Conservation (phyloP, 2,888 invertebrate species). For the Tetropium fuscum region DNA sequence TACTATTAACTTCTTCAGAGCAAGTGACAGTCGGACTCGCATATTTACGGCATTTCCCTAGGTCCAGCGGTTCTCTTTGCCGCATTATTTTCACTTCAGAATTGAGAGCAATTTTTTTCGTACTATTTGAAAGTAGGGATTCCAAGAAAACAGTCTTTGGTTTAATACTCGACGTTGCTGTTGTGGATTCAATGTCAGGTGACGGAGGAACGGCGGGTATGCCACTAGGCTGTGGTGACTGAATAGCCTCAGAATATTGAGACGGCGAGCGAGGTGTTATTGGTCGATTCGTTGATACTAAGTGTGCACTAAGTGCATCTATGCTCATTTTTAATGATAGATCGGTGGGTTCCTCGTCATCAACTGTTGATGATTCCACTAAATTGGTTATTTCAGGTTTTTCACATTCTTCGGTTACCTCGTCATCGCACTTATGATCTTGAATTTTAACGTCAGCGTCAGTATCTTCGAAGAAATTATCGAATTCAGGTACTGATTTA, state of each 20-base stretch:
- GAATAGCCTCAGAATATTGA: conserved; percentile 78
- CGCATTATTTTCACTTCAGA: conserved; percentile 68
- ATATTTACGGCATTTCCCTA: conserved; percentile 76
- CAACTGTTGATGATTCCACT: conserved; percentile 40
- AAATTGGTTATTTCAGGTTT: conserved; percentile 34
- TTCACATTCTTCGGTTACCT: conserved; percentile 31
- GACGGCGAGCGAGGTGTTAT: conserved; percentile 73
- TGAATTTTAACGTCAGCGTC: conserved; percentile 51
- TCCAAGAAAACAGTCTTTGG: conserved; percentile 72
- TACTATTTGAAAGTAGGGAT: conserved; percentile 72
- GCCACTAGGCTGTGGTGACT: conserved; percentile 80
- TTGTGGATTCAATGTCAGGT: conserved; percentile 73
- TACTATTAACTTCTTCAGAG: conserved; percentile 77
- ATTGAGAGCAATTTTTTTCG: conserved; percentile 70
- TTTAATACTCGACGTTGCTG: conserved; percentile 49
- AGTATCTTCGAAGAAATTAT: conserved; percentile 41
- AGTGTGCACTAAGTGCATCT: conserved; percentile 67
- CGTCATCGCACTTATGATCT: conserved; percentile 34
- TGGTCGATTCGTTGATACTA: conserved; percentile 60
- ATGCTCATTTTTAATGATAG: conserved; percentile 48
- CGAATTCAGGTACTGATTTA: conserved; percentile 46
- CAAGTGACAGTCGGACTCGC: conserved; percentile 82
- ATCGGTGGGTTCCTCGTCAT: conserved; percentile 57
- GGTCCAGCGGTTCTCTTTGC: conserved; percentile 77
- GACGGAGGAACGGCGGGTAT: conserved; percentile 78